A percentile compares a stretch with the other conserved stretches of the same genome.
phyloP scores from a whole-genome alignment of 2,113 vertebrate species.

The Scortum barcoo region DNA sequence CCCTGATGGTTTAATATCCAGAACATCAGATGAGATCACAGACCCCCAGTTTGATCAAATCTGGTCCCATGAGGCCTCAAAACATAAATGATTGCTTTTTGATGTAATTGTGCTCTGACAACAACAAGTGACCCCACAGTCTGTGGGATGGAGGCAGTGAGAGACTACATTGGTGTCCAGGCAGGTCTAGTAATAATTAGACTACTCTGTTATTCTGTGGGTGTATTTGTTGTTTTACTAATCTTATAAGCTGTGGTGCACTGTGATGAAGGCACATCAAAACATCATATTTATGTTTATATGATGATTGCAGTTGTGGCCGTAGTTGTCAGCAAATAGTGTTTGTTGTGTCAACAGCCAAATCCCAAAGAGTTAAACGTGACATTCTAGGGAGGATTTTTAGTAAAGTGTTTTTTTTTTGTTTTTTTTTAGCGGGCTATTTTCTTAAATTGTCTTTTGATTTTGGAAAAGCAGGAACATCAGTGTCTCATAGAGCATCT shows the following conservation, averaged over 20 bases:
- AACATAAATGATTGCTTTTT: neutral
- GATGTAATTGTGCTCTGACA: neutral
- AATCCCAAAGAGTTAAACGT: neutral
- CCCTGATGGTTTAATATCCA: neutral
- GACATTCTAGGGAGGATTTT: neutral
- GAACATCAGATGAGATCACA: neutral
- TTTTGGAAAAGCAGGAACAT: slow-evolving; percentile 13
- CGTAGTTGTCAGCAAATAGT: neutral
- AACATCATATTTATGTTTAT: neutral
- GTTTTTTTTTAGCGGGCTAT: neutral
- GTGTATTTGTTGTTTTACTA: neutral
- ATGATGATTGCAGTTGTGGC: neutral
- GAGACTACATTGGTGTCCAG: neutral
- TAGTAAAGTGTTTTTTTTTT: neutral
- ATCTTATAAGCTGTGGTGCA: neutral
- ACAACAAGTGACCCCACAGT: neutral
- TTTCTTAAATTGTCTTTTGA: neutral
- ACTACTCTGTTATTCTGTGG: neutral
- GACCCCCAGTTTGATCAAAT: neutral
- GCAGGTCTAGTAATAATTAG: neutral
- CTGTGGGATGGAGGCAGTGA: neutral
- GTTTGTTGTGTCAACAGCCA: neutral
- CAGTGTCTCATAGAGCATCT: slow-evolving; percentile 1
- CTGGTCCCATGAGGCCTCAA: neutral
- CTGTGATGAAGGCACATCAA: neutral